Percentiles rank a stretch among this genome's conserved stretches.
Evolutionary conservation across 2,888 invertebrate species (phyloP).

Genomic region (Pogonocherus hispidulus): DNA sequence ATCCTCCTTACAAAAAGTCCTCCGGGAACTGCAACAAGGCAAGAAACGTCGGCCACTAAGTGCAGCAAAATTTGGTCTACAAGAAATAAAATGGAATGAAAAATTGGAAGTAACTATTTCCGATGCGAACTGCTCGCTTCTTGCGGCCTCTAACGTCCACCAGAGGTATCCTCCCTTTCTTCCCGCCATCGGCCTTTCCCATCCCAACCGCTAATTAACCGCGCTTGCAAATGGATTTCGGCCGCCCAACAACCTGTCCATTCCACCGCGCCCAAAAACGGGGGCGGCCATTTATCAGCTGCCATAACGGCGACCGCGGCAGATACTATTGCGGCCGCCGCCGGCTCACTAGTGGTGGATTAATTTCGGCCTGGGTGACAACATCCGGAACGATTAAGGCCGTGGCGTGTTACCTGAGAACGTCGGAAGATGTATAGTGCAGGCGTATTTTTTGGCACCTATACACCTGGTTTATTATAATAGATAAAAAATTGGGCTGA

Average conservation of each 20-base stretch:
- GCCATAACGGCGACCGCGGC: conserved; percentile 33
- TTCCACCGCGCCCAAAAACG: conserved; percentile 50
- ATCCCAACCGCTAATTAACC: conserved; percentile 58
- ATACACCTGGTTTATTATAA: no score
- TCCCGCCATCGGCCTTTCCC: conserved; percentile 38
- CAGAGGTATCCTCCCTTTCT: conserved; percentile 34
- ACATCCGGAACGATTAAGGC: conserved; percentile 11
- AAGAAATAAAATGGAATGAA: no score
- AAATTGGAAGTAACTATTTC: background rate
- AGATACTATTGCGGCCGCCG: conserved; percentile 44
- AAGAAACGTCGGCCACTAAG: no score
- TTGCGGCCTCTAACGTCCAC: background rate
- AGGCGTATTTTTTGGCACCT: background rate
- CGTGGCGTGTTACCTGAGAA: background rate
- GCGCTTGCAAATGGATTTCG: conserved; percentile 57
- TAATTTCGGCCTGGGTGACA: conserved; percentile 45
- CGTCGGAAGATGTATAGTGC: background rate
- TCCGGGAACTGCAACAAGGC: no score
- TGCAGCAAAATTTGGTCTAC: no score
- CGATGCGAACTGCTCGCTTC: no score
- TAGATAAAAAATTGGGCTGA: no score
- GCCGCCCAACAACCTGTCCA: conserved; percentile 51
- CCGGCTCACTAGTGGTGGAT: conserved; percentile 41
- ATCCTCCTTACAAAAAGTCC: no score
- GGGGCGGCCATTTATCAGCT: conserved; percentile 51